A percentile compares a stretch with the other conserved stretches of the same genome.
Evolutionary conservation across 2,797 vertebrate species (phyloP).

Genomic region (Vespertilio murinus): DNA sequence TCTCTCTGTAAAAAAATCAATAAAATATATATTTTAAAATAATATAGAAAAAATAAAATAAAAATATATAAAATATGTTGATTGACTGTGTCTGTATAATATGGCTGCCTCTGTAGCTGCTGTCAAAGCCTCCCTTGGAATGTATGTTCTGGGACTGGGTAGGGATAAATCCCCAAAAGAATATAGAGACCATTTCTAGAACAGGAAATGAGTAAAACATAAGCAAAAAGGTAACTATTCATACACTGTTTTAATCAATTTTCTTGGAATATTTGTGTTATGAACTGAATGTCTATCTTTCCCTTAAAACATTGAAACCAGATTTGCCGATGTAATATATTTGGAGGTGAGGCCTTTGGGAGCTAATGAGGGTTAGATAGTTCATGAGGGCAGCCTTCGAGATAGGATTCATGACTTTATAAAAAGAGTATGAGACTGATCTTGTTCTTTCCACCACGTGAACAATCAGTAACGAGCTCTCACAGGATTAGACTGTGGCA

Average conservation of each 20-base stretch:
- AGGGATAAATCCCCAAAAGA: background rate
- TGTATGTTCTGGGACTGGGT: accelerated
- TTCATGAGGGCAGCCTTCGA: background rate
- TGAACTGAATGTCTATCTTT: background rate
- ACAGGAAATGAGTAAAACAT: background rate
- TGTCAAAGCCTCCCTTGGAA: background rate
- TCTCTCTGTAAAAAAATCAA: too few relatives aligned
- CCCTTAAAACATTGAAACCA: background rate
- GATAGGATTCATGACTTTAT: background rate
- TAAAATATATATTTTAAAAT: too few relatives aligned
- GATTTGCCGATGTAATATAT: background rate
- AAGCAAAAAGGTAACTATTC: background rate
- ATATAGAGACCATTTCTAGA: background rate
- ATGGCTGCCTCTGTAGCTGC: accelerated
- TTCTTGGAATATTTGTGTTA: background rate
- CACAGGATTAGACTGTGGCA: background rate
- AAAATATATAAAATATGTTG: too few relatives aligned
- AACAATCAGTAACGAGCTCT: background rate
- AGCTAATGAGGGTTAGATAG: background rate
- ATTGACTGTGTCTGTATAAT: too few relatives aligned
- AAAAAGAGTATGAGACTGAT: background rate
- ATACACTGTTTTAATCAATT: background rate
- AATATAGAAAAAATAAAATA: background rate
- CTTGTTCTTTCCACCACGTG: background rate
- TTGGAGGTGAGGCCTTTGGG: background rate